Evolutionary conservation across 2,888 invertebrate species (phyloP).

Genomic region (Nephrotoma flavescens): DNA sequence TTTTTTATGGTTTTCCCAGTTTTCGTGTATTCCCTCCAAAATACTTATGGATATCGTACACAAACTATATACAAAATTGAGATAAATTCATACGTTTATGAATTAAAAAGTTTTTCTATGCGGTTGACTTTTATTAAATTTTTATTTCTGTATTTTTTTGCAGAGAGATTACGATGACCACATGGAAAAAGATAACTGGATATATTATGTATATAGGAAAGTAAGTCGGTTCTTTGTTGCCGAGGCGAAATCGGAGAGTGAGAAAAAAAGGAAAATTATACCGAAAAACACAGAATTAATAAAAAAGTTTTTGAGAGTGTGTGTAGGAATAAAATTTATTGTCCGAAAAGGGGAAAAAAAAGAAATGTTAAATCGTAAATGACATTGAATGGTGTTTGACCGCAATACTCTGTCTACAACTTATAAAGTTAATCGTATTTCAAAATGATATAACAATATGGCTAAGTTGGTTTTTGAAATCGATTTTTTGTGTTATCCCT

Average conservation of each 20-base stretch:
- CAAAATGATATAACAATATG: not conserved
- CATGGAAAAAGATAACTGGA: not conserved
- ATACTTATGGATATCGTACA: not conserved
- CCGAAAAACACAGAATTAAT: not conserved
- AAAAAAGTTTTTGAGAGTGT: not conserved
- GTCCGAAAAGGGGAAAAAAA: not conserved
- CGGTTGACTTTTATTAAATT: not conserved
- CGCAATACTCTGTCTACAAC: not conserved
- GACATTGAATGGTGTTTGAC: not conserved
- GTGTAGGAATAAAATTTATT: not conserved
- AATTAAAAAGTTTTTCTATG: not conserved
- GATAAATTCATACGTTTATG: not conserved
- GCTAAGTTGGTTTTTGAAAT: too few species aligned
- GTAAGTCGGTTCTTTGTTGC: not conserved
- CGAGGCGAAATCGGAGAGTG: not conserved
- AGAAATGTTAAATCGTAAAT: not conserved
- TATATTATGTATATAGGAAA: not conserved
- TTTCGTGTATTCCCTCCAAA: not conserved
- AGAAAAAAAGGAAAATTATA: not conserved
- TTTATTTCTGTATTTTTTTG: not conserved
- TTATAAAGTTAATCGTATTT: not conserved
- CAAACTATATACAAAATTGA: not conserved
- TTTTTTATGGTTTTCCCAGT: not conserved
- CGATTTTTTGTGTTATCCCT: too few species aligned
- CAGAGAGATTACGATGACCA: not conserved